Percentiles rank a stretch among this genome's conserved stretches.
phyloP scores from a whole-genome alignment of 1,140 invertebrate species.

The Apis florea region DNA sequence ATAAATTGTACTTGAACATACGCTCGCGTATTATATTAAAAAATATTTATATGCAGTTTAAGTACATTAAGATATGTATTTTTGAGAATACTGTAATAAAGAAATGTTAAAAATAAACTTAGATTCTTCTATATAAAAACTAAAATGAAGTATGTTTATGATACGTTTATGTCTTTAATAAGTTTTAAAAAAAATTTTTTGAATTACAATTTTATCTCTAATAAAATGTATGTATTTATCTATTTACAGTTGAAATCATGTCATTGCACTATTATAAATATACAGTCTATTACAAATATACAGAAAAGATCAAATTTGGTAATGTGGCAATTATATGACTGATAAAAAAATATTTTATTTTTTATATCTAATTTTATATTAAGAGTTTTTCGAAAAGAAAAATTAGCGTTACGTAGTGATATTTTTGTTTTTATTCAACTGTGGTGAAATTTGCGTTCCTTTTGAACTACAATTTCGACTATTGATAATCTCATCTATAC shows the following conservation, averaged over 20 bases:
- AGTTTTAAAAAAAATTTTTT: slow-evolving; percentile 43
- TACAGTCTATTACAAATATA: slow-evolving; percentile 41
- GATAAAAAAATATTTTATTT: background rate
- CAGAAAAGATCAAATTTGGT: slow-evolving; percentile 51
- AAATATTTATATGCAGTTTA: slow-evolving; percentile 51
- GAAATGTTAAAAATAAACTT: slow-evolving; percentile 32
- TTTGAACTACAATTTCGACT: slow-evolving; percentile 73
- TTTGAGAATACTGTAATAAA: slow-evolving; percentile 34
- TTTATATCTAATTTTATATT: background rate
- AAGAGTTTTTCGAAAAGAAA: background rate
- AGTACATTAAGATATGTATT: slow-evolving; percentile 43
- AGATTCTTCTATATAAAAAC: slow-evolving; percentile 31
- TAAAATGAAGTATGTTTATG: slow-evolving; percentile 26
- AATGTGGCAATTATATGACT: background rate
- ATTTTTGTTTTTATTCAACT: slow-evolving; percentile 71
- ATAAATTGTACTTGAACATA: slow-evolving; percentile 26
- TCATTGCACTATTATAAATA: slow-evolving; percentile 18
- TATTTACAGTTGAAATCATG: slow-evolving; percentile 30
- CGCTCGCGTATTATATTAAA: slow-evolving; percentile 20
- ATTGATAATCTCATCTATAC: slow-evolving; percentile 77
- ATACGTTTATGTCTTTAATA: slow-evolving; percentile 51
- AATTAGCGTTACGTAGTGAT: slow-evolving; percentile 34
- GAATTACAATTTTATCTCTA: slow-evolving; percentile 47
- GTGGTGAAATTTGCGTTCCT: slow-evolving; percentile 76
- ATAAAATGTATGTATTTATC: slow-evolving; percentile 33